These are phyloP conservation scores for Peromyscus polionotus DNA, from an alignment of 2,113 vertebrate genomes.

Conservation along the genomic window DNA sequence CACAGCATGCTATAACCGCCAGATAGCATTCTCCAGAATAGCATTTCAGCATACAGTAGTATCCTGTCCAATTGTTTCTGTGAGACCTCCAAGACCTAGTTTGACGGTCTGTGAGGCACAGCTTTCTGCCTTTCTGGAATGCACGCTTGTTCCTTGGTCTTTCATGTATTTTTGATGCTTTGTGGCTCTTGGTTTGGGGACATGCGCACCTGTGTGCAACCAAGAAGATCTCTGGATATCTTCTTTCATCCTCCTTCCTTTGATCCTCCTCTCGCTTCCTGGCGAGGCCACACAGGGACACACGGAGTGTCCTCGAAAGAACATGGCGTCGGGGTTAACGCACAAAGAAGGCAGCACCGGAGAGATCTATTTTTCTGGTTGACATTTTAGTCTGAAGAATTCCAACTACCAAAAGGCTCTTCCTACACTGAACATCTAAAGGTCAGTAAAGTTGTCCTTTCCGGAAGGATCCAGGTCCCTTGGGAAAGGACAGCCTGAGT, in stretches of 20 bases:
- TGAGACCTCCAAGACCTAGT: background rate
- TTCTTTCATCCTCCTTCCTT: background rate
- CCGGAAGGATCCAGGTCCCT: background rate
- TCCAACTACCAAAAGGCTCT: background rate
- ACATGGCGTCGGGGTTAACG: fast-evolving
- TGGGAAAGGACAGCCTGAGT: background rate
- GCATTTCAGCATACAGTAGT: background rate
- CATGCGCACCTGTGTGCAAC: background rate
- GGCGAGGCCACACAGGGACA: background rate
- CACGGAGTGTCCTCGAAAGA: fast-evolving
- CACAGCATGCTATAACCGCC: background rate
- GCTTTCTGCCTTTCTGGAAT: background rate
- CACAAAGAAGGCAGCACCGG: background rate
- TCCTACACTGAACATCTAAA: background rate
- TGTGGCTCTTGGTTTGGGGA: background rate
- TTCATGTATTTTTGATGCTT: background rate
- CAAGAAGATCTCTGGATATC: no score
- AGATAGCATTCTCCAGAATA: background rate
- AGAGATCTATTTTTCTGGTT: background rate
- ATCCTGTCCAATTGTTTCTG: background rate
- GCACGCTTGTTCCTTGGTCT: background rate
- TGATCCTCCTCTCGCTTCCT: background rate
- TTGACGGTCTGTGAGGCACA: background rate
- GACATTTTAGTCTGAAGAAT: background rate
- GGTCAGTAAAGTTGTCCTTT: background rate